These are phyloP conservation scores for Dermatemys mawii DNA, from an alignment of 2,113 vertebrate genomes.

Conservation along the genomic window DNA sequence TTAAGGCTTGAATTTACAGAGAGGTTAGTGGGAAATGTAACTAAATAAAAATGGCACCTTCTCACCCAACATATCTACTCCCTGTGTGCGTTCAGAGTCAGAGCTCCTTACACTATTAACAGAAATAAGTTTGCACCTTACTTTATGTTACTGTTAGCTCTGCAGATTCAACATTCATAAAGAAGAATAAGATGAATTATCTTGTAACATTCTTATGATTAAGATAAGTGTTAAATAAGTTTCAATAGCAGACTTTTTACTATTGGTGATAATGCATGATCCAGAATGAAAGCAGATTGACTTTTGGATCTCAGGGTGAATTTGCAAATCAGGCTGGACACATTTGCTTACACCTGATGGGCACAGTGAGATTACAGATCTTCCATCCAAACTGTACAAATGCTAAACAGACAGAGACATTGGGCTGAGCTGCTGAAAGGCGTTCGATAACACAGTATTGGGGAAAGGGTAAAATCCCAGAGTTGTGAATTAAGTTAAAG, in stretches of 20 bases:
- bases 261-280: not conserved
- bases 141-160: not conserved
- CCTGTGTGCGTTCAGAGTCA: not conserved
- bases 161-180: not conserved
- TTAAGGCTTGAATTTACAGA: fast-evolving
- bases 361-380: not conserved
- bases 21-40: fast-evolving
- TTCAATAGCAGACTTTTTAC: not conserved
- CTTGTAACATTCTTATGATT: not conserved
- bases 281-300: not conserved
- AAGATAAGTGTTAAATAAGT: not conserved
- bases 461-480: not conserved
- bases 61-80: not conserved
- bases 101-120: not conserved
- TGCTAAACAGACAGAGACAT: not conserved
- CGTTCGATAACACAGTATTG: not conserved
- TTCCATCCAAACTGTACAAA: not conserved
- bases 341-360: not conserved
- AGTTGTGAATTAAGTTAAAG: not conserved
- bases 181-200: not conserved
- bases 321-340: not conserved
- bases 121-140: not conserved
- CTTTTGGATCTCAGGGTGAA: fast-evolving
- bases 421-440: not conserved
- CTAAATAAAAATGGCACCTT: too few species aligned